Conservation (phyloP, 2,888 invertebrate species). For the Flabesymbios commensalis region DNA sequence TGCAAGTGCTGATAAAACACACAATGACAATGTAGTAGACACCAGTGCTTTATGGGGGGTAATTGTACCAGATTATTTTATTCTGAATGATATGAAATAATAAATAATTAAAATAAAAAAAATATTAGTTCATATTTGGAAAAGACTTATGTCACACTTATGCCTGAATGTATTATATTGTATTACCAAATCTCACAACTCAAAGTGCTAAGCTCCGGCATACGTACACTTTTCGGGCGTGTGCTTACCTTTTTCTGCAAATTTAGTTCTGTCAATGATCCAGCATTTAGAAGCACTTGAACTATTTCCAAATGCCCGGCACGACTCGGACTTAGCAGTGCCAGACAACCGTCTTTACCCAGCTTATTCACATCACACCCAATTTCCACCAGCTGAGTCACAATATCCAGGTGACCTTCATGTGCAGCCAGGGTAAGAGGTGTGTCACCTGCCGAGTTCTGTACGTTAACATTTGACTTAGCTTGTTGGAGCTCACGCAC, state of each 20-base stretch:
- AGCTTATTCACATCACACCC: not conserved
- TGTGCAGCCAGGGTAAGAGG: not conserved
- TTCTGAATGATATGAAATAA: no score
- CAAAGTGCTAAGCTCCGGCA: slow-evolving; percentile 22
- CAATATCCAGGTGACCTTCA: not conserved
- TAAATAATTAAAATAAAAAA: no score
- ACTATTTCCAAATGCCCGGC: not conserved
- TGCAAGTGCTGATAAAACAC: no score
- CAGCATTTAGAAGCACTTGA: not conserved
- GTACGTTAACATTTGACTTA: slow-evolving; percentile 14
- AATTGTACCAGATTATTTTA: no score
- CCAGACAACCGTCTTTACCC: not conserved
- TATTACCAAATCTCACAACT: no score
- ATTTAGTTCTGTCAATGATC: no score
- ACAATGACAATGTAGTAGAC: no score
- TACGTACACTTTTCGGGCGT: slow-evolving; percentile 7
- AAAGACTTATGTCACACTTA: no score
- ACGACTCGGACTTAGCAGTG: not conserved
- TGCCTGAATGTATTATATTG: no score
- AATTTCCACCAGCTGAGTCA: not conserved
- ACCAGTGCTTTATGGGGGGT: no score
- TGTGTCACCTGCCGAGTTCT: slow-evolving; percentile 6
- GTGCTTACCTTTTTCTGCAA: no score
- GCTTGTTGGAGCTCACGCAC: slow-evolving; percentile 2
- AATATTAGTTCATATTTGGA: no score